Base-by-base conservation (phyloP, 92 coral and sea anemone genomes). In the Porites rus region DNA sequence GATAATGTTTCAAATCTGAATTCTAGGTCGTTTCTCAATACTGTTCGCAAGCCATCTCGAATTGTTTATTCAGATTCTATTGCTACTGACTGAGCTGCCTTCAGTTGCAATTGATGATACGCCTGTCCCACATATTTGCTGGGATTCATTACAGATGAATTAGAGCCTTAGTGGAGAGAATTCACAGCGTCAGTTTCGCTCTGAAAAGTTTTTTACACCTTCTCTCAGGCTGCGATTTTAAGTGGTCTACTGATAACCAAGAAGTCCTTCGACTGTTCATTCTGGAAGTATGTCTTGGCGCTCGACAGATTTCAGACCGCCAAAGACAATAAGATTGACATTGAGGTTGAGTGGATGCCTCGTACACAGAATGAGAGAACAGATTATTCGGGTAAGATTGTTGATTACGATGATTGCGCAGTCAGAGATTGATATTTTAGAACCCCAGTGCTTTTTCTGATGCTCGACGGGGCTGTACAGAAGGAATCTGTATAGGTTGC, bases 61-160 rank as follows among this genome's bases (percentile, higher is more conserved):
- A 73, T 85, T 78, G 89, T 69, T 25, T 77, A 85, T 59, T 76
- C 89, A 16, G 84, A 77, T 21, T 71, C 89, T 60, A 65, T 77
- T 50, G 65, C 65, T 63, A n/a, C 10, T 19, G 96, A 93, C 10
- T 93, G 93, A 51, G 90, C 92, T 51, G 93, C 96, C 14, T 87
- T 54, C 31, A 58, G 31, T 93, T 54, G 18, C 90, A 2, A 64
- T 87, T 7, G 74, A 90, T 72, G 90, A 75, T 20, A 72, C 21
- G 54, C 22, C 46, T 3, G 28, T 65, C 56, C 1, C 53, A 60
- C 11, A 60, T 76, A 87, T 54, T 5, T 74, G 85, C 65, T 90
- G 93, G 84, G 66, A 82, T 74, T 79, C 64, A 9, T 59, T 85
- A 19, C 77, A 79, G 75, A 85, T 60, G 89, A 28, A 28, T 28